Percentiles rank a stretch among this genome's conserved stretches.
Conservation (phyloP, 2,113 vertebrate species). For the Hippocampus zosterae region DNA sequence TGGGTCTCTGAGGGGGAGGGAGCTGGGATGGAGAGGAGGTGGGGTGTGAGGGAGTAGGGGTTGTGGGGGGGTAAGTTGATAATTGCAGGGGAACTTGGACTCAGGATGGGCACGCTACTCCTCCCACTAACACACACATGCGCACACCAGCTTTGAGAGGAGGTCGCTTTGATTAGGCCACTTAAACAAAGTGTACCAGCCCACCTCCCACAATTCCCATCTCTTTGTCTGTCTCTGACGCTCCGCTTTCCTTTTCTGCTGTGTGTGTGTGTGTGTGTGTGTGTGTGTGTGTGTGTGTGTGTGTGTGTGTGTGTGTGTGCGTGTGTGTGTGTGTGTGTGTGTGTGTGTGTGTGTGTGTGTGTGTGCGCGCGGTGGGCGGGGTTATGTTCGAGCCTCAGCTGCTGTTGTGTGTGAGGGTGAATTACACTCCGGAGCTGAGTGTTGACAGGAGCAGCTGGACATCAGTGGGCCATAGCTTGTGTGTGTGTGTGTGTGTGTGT, state of each 20-base stretch:
- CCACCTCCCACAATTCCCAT: conserved; percentile 11
- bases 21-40: conserved; percentile 10
- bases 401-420: conserved; percentile 62
- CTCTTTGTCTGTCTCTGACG: conserved; percentile 39
- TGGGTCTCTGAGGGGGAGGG: conserved; percentile 59
- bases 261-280: conserved; percentile 7
- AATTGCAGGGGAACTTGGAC: conserved; percentile 69
- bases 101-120: conserved; percentile 55
- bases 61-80: conserved; percentile 59
- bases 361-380: conserved; percentile 12
- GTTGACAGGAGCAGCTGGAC: conserved; percentile 71
- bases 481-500: conserved; percentile 11
- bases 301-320: conserved; percentile 21
- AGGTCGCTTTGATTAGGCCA: conserved; percentile 61
- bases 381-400: conserved; percentile 60
- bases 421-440: conserved; percentile 61
- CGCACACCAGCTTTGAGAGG: conserved; percentile 50
- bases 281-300: conserved; percentile 11
- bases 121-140: conserved; percentile 17
- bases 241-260: conserved; percentile 11
- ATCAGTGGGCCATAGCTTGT: conserved; percentile 52
- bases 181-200: conserved; percentile 48
- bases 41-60: conserved; percentile 14
- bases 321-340: conserved; percentile 8
- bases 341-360: conserved; percentile 11